phyloP scores from a whole-genome alignment of 1,140 invertebrate species.

The Habropoda laboriosa region DNA sequence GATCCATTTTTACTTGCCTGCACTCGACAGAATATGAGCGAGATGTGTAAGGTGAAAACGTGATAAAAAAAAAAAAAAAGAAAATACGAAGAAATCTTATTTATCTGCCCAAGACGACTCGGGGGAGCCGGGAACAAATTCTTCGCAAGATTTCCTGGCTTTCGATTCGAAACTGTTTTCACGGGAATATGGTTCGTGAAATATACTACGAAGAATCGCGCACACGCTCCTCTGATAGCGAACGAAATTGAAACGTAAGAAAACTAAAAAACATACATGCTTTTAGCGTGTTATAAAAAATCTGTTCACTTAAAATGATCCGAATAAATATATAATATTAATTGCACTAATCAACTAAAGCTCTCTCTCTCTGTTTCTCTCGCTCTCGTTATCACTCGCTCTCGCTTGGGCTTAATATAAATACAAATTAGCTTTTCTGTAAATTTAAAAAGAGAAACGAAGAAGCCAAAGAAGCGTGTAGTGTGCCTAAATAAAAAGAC shows the following conservation, averaged over 20 bases:
- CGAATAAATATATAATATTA: conserved; percentile 41
- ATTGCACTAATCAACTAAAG: conserved; percentile 40
- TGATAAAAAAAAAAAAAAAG: too few species aligned
- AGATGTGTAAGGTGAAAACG: too few species aligned
- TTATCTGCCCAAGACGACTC: too few species aligned
- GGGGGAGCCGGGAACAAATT: background rate
- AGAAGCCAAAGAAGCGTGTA: conserved; percentile 3
- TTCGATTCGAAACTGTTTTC: too few species aligned
- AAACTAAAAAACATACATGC: background rate
- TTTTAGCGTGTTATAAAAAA: background rate
- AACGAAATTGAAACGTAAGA: background rate
- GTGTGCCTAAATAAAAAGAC: background rate
- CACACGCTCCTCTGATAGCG: background rate
- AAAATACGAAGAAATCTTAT: too few species aligned
- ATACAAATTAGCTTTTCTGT: background rate
- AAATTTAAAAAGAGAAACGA: background rate
- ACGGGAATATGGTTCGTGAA: too few species aligned
- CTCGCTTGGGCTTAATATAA: background rate
- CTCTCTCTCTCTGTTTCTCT: background rate
- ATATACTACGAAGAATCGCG: background rate
- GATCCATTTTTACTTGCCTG: too few species aligned
- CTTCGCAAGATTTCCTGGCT: conserved; percentile 9
- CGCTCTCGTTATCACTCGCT: background rate
- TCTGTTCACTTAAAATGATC: conserved; percentile 16
- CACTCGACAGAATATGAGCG: too few species aligned